Evolutionary conservation across 2,888 invertebrate species (phyloP).

Genomic region (Bugula neritina): DNA sequence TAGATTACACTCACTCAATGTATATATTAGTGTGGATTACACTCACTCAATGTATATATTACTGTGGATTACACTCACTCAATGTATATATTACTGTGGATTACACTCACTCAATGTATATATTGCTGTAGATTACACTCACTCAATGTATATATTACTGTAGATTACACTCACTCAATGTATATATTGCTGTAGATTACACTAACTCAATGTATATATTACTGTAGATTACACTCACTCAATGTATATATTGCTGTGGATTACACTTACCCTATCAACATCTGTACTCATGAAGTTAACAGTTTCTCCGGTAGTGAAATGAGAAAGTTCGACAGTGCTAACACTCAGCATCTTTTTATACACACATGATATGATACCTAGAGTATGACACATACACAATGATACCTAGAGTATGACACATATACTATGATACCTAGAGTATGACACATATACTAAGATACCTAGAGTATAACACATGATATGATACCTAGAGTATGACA

Average conservation of each 20-base stretch:
- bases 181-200: background rate
- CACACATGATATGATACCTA: constrained; percentile 73
- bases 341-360: constrained; percentile 66
- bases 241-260: background rate
- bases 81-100: too few species aligned
- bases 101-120: background rate
- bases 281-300: constrained; percentile 96
- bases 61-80: too few species aligned
- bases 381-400: too few species aligned
- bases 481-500: constrained; percentile 71
- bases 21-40: too few species aligned
- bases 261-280: constrained; percentile 64
- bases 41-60: too few species aligned
- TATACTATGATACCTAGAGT: too few species aligned
- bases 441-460: too few species aligned
- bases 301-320: constrained; percentile 69
- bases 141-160: background rate
- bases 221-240: background rate
- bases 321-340: constrained; percentile 52
- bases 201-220: constrained; percentile 63
- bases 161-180: background rate
- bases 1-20: background rate
- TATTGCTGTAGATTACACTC: background rate
- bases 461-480: too few species aligned
- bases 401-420: too few species aligned